Evolutionary conservation across 2,113 vertebrate genomes (phyloP).

Genomic region (Jaculus jaculus): DNA sequence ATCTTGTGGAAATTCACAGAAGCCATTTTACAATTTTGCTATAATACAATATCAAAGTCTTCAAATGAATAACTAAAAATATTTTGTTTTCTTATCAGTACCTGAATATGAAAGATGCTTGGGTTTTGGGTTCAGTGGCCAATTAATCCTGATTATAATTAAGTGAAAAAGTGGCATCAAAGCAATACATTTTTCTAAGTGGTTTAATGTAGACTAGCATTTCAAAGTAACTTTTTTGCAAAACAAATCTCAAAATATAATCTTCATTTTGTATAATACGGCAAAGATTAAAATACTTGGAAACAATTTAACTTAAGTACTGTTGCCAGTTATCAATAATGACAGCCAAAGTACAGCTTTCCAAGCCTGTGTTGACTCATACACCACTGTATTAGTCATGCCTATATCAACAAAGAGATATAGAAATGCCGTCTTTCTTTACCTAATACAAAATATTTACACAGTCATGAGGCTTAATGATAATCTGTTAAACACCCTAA

Average conservation of each 20-base stretch:
- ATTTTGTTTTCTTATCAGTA: not conserved
- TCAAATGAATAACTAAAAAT: not conserved
- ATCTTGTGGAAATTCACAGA: not conserved
- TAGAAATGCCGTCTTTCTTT: not conserved
- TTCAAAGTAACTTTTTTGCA: conserved; percentile 35
- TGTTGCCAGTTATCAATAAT: conserved; percentile 44
- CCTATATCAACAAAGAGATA: conserved; percentile 34
- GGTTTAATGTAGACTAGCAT: not conserved
- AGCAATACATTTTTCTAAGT: not conserved
- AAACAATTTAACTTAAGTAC: conserved; percentile 51
- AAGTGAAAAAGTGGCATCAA: not conserved
- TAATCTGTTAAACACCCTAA: conserved; percentile 18
- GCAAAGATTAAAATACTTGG: conserved; percentile 55
- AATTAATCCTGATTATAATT: not conserved
- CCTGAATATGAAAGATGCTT: not conserved
- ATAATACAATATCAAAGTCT: not conserved
- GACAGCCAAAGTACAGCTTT: conserved; percentile 50
- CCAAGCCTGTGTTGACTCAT: not conserved
- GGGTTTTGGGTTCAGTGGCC: not conserved
- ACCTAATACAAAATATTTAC: not conserved
- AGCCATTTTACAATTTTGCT: not conserved
- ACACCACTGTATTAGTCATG: conserved; percentile 60
- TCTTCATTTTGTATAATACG: conserved; percentile 31
- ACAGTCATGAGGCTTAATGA: conserved; percentile 34
- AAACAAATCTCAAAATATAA: conserved; percentile 56